phyloP scores from a whole-genome alignment of 2,113 vertebrate species.

The Tragelaphus strepsiceros region DNA sequence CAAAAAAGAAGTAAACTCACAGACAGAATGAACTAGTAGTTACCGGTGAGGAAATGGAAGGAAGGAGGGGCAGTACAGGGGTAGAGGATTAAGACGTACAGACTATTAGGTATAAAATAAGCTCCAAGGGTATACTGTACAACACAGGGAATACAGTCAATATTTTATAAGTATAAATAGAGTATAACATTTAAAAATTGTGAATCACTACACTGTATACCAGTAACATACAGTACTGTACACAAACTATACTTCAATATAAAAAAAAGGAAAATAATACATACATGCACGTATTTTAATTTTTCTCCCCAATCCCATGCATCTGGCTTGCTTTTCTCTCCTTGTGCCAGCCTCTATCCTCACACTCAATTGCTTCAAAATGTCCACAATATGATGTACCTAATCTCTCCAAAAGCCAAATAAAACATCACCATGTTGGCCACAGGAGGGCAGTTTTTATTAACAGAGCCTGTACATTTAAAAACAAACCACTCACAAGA shows the following conservation, averaged over 20 bases:
- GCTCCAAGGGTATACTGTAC: neutral
- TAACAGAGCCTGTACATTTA: neutral
- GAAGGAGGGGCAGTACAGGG: neutral
- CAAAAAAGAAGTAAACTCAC: neutral
- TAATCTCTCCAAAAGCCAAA: neutral
- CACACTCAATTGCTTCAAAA: neutral
- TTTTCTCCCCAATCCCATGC: neutral
- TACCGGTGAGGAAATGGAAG: neutral
- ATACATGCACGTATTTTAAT: neutral
- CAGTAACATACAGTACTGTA: neutral
- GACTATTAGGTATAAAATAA: neutral
- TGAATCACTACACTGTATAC: neutral
- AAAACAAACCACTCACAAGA: neutral
- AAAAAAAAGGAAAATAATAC: neutral
- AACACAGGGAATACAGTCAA: neutral
- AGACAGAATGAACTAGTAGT: neutral
- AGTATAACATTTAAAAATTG: neutral
- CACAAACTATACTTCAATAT: neutral
- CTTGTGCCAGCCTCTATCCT: neutral
- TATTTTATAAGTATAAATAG: neutral
- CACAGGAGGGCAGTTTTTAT: conserved; percentile 17
- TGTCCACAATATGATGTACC: neutral
- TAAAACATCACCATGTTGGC: neutral
- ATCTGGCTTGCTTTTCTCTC: neutral
- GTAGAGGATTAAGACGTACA: neutral